phyloP scores from a whole-genome alignment of 2,797 vertebrate species.

The Hipposideros larvatus region DNA sequence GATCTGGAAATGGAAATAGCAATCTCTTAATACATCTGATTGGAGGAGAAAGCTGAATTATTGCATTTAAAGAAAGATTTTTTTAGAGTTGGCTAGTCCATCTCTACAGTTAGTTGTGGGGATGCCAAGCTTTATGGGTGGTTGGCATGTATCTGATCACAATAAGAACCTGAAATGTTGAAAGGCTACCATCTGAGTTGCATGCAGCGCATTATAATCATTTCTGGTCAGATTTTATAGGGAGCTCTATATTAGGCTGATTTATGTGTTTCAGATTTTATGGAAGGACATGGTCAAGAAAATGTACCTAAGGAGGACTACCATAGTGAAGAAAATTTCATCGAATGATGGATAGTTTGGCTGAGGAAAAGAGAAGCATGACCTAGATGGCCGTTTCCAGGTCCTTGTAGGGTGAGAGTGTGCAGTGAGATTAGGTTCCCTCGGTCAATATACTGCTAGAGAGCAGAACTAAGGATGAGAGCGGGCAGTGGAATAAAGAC shows the following conservation, averaged over 20 bases:
- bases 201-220: background rate
- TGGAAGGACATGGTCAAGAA: background rate
- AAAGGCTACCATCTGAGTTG: background rate
- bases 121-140: background rate
- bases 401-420: background rate
- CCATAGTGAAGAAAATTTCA: background rate
- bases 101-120: slow-evolving; percentile 40
- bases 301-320: background rate
- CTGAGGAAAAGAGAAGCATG: background rate
- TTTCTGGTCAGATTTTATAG: background rate
- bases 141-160: background rate
- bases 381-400: background rate
- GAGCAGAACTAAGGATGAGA: background rate
- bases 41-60: background rate
- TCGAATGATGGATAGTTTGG: slow-evolving; percentile 10
- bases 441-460: background rate
- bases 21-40: slow-evolving; percentile 69
- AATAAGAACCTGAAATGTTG: background rate
- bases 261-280: background rate
- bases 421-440: background rate
- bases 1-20: slow-evolving; percentile 57
- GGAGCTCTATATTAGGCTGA: background rate
- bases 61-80: slow-evolving; percentile 62
- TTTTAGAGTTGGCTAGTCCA: background rate
- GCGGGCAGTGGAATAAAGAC: background rate